These are phyloP conservation scores for Drosophila macrospina DNA, from an alignment of 2,888 invertebrate genomes.

Conservation along the genomic window DNA sequence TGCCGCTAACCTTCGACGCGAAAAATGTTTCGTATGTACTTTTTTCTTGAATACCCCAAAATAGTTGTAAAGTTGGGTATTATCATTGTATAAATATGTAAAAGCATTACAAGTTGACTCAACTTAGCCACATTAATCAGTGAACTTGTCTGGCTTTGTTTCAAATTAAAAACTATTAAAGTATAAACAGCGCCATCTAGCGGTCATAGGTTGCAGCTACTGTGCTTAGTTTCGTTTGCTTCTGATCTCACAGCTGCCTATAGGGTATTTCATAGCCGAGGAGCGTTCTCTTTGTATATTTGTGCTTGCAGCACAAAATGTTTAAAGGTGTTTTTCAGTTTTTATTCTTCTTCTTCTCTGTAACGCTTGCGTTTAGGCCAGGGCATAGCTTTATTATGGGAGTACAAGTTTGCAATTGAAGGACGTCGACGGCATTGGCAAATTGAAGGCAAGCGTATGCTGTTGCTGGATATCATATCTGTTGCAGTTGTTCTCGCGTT, in stretches of 20 bases:
- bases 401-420: slow-evolving; percentile 61
- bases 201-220: no score
- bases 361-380: slow-evolving; percentile 44
- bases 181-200: no score
- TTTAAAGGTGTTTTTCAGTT: slow-evolving; percentile 38
- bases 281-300: neutral
- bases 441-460: slow-evolving; percentile 57
- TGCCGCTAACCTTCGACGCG: slow-evolving; percentile 69
- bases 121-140: neutral
- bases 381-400: slow-evolving; percentile 55
- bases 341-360: slow-evolving; percentile 2
- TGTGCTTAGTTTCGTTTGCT: neutral
- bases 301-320: slow-evolving; percentile 31
- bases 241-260: neutral
- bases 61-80: neutral
- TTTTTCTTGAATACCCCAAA: slow-evolving; percentile 30
- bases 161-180: no score
- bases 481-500: slow-evolving; percentile 33
- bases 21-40: slow-evolving; percentile 57
- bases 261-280: neutral
- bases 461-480: slow-evolving; percentile 24
- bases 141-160: no score
- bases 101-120: neutral
- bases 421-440: slow-evolving; percentile 61
- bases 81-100: neutral